Conservation (phyloP, 1,140 invertebrate species). For the Lepidurus apus region DNA sequence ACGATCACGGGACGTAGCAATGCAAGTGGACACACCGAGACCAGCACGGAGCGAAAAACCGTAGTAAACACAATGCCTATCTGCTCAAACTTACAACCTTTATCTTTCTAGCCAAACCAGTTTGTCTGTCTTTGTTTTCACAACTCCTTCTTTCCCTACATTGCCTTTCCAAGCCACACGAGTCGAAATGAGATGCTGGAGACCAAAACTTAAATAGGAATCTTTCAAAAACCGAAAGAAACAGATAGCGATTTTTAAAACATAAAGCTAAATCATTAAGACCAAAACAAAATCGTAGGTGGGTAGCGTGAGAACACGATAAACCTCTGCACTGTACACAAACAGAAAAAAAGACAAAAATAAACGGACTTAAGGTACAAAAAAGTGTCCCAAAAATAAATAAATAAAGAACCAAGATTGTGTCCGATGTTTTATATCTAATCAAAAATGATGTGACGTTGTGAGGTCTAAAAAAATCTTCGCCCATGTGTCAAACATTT, state of each 20-base stretch:
- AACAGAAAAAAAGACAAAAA: not conserved
- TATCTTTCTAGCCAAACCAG: not conserved
- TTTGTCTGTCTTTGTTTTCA: not conserved
- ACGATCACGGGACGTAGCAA: constrained; percentile 20
- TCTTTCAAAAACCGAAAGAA: constrained; percentile 6
- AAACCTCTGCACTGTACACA: constrained; percentile 5
- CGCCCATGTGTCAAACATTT: not conserved
- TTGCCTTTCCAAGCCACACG: not conserved
- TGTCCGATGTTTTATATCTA: not conserved
- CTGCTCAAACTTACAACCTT: not conserved
- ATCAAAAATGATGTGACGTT: not conserved
- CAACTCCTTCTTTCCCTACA: not conserved
- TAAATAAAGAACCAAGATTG: constrained; percentile 10
- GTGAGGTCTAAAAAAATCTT: not conserved
- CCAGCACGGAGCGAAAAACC: constrained; percentile 16
- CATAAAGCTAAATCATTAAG: not conserved
- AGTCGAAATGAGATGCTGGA: not conserved
- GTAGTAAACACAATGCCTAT: not conserved
- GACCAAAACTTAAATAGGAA: constrained; percentile 16
- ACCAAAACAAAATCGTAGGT: not conserved
- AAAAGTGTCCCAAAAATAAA: constrained; percentile 19
- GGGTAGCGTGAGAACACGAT: not conserved
- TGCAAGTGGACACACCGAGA: constrained; percentile 14
- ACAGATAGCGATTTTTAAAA: not conserved
- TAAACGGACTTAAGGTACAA: not conserved